A percentile compares a stretch with the other conserved stretches of the same genome.
Conservation (phyloP, 2,888 invertebrate species). For the Lasioglossum villosulum region DNA sequence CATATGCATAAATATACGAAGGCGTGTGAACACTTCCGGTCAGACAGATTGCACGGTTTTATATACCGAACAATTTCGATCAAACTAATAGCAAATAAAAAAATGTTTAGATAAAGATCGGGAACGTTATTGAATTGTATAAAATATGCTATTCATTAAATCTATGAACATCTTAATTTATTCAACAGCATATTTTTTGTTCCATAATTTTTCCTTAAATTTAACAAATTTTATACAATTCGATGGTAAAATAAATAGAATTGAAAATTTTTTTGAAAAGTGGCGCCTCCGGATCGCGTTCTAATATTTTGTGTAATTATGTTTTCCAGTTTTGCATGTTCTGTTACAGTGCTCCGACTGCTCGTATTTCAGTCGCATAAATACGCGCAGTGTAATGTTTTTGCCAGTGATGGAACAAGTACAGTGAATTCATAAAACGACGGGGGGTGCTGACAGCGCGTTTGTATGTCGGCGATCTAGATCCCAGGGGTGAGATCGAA, state of each 20-base stretch:
- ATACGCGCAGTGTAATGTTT: neutral
- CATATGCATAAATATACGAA: neutral
- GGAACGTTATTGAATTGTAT: neutral
- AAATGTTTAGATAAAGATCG: too few species aligned
- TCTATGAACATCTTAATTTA: too few species aligned
- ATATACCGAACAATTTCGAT: neutral
- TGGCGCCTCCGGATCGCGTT: neutral
- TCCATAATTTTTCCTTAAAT: too few species aligned
- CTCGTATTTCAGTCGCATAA: slow-evolving; percentile 1
- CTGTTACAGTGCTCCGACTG: neutral
- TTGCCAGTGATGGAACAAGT: slow-evolving; percentile 3
- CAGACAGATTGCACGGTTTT: neutral
- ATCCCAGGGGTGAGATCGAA: neutral
- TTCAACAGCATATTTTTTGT: too few species aligned
- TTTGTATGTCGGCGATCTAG: neutral
- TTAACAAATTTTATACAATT: too few species aligned
- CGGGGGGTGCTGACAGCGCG: neutral
- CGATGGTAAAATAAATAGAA: neutral
- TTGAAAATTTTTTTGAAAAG: neutral
- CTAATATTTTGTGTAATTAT: neutral
- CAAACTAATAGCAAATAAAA: neutral
- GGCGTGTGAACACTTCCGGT: neutral
- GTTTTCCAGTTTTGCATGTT: neutral
- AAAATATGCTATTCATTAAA: neutral
- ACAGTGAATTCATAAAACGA: neutral